Evolutionary conservation across 2,888 invertebrate species (phyloP).

Genomic region (Microctonus hyperodae): DNA sequence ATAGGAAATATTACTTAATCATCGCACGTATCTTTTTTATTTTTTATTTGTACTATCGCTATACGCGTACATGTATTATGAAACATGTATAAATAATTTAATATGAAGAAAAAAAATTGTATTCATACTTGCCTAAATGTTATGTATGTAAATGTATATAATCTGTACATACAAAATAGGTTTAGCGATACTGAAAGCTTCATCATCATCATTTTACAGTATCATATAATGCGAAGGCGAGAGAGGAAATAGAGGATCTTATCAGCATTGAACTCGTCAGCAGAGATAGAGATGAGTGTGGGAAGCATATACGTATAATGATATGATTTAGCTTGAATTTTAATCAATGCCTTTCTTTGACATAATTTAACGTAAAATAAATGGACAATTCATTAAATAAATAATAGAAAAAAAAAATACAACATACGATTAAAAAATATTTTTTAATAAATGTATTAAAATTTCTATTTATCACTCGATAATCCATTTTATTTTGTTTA

Average conservation of each 20-base stretch:
- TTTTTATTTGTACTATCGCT: not conserved
- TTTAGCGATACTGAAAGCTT: not conserved
- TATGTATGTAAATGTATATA: not conserved
- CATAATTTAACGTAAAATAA: slow-evolving; percentile 11
- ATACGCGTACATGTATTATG: not conserved
- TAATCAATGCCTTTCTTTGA: slow-evolving; percentile 1
- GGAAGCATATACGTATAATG: slow-evolving; percentile 14
- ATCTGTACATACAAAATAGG: not conserved
- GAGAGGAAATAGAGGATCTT: slow-evolving; percentile 35
- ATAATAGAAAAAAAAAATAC: slow-evolving; percentile 13
- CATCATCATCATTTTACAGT: not conserved
- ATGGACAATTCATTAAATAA: slow-evolving; percentile 9
- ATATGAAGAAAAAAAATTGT: not conserved
- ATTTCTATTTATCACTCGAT: slow-evolving; percentile 20
- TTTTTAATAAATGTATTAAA: slow-evolving; percentile 27
- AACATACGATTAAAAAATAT: slow-evolving; percentile 20
- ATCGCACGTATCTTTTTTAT: not conserved
- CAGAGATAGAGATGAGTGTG: slow-evolving; percentile 35
- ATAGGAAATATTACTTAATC: not conserved
- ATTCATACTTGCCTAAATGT: not conserved
- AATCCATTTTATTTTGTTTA: slow-evolving; percentile 24
- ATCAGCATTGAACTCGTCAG: slow-evolving; percentile 43
- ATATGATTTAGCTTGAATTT: not conserved
- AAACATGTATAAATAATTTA: not conserved
- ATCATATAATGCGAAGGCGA: slow-evolving; percentile 17